Evolutionary conservation across 2,113 vertebrate genomes (phyloP).

Genomic region (Lagopus muta): DNA sequence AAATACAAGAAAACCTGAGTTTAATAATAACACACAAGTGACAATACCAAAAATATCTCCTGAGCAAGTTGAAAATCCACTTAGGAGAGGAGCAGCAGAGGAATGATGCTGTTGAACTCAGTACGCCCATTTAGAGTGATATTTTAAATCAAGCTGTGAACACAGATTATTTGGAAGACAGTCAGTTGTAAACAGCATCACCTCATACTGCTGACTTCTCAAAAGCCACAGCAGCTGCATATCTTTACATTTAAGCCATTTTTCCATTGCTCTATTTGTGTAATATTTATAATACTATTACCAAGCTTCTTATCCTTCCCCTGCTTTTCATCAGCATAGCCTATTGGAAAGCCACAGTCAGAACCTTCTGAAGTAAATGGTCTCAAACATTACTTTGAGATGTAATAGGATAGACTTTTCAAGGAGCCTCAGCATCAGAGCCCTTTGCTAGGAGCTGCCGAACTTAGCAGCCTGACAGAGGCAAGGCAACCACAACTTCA

Average conservation of each 20-base stretch:
- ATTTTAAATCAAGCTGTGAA: background rate
- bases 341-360: background rate
- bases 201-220: background rate
- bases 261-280: background rate
- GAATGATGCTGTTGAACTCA: background rate
- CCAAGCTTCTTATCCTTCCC: background rate
- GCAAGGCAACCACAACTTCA: accelerated
- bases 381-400: background rate
- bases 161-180: background rate
- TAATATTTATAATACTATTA: background rate
- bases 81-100: background rate
- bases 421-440: background rate
- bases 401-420: background rate
- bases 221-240: background rate
- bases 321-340: background rate
- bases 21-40: background rate
- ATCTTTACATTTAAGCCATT: background rate
- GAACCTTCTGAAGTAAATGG: background rate
- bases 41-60: background rate
- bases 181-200: background rate
- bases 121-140: background rate
- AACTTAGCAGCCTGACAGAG: background rate
- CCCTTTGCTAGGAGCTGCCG: accelerated
- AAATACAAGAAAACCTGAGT: background rate
- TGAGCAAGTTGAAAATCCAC: background rate